Base-by-base conservation (phyloP, 2,113 vertebrate genomes). In the Dasypus novemcinctus region DNA sequence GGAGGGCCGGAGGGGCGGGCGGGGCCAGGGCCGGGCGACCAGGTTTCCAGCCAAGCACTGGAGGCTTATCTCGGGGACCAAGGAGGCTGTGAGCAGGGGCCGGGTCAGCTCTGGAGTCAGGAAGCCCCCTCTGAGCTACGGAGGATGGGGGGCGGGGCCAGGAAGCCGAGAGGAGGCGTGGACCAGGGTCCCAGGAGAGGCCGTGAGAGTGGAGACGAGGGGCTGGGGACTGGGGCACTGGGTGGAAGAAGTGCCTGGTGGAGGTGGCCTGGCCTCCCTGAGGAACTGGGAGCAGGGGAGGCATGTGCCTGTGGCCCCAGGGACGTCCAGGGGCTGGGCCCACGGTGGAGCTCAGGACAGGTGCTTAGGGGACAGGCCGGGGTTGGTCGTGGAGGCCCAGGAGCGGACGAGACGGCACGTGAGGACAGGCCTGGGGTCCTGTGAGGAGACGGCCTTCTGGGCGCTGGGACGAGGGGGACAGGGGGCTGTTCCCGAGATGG, bases 141-240 rank as follows among this genome's bases (percentile, higher is more conserved):
- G 33, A 41, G 11, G 5, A 46, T 46, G 5, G 23, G 23, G 4
- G 7, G 9, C 0, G 1, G 76, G 74, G 4, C 25, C 27, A 5
- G 66, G 43, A 66, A 66, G 38, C 33, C 0, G 49, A 4, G 43
- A 38, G 25, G 31, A 1, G 68, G 36, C 2, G 2, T 2, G 52
- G 66, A 38, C 0, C 0, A 4, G 29, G 38, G 41, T 41, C n/a
- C 15, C 49, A 31, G 85, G 36, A 36, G 36, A 69, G 36, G 46
- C 41, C 36, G 21, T 41, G 71, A 74, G 71, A 5, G 49, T 14
- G 17, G 33, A 21, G 23, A 18, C 12, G 25, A 33, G 54, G 33
- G 61, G 31, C 66, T 79, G 52, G 79, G 46, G 38, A 27, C 14
- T 31, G 8, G n/a, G 1, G 0, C 41, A 41, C 59, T 49, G 4